Conservation (phyloP, 1,140 invertebrate species). For the Formica selysi region DNA sequence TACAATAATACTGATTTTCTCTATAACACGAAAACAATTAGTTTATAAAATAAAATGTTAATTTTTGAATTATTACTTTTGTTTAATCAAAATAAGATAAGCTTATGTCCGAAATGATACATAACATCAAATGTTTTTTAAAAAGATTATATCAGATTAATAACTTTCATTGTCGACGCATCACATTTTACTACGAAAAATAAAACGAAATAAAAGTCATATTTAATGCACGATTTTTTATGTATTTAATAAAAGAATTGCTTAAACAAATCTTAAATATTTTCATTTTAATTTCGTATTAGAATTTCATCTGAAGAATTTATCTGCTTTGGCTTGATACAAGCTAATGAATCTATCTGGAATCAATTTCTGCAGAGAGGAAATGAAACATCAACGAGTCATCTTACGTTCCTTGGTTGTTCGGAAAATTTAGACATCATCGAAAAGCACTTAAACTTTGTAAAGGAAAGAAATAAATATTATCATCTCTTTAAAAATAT, state of each 20-base stretch:
- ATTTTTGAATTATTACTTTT: background rate
- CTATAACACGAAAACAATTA: background rate
- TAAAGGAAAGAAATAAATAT: background rate
- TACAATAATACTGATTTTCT: background rate
- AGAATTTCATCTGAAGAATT: background rate
- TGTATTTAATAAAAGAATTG: background rate
- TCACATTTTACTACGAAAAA: background rate
- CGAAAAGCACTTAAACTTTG: slow-evolving; percentile 57
- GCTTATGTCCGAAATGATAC: background rate
- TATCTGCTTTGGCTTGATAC: slow-evolving; percentile 9
- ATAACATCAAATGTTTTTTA: background rate
- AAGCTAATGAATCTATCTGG: slow-evolving; percentile 17
- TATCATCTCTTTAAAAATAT: background rate
- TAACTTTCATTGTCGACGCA: background rate
- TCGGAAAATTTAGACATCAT: slow-evolving; percentile 68
- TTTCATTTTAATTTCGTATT: background rate
- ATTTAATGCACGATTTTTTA: background rate
- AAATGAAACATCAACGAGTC: background rate
- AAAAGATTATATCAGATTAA: background rate
- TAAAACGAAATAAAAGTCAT: background rate
- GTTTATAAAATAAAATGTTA: background rate
- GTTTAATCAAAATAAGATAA: background rate
- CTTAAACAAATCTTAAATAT: background rate
- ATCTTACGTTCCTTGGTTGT: slow-evolving; percentile 46
- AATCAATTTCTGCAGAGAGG: background rate